Conservation (phyloP, 2,888 invertebrate genomes). For the Galerucella nymphaeae region DNA sequence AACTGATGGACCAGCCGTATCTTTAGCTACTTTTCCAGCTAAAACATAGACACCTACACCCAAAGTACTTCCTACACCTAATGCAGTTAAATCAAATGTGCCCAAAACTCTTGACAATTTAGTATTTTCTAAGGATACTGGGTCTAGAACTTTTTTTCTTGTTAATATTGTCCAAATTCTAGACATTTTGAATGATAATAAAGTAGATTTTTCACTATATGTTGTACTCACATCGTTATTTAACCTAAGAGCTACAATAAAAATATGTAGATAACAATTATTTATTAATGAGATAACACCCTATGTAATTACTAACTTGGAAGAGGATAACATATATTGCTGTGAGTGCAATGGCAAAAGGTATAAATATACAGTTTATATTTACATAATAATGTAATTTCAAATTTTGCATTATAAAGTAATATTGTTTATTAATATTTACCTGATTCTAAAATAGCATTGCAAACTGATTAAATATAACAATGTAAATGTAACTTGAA, state of each 20-base stretch:
- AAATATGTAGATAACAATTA: constrained; percentile 33
- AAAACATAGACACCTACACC: constrained; percentile 93
- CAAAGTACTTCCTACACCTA: constrained; percentile 85
- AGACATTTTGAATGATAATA: constrained; percentile 46
- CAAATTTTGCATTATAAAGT: neutral
- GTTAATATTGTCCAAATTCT: constrained; percentile 59
- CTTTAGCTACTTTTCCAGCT: constrained; percentile 84
- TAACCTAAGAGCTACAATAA: constrained; percentile 26
- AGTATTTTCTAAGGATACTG: constrained; percentile 58
- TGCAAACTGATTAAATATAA: neutral
- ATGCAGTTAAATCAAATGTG: constrained; percentile 83
- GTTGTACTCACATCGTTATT: constrained; percentile 20
- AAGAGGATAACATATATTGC: constrained; percentile 18
- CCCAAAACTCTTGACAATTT: constrained; percentile 78
- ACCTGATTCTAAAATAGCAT: neutral
- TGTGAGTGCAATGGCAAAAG: constrained; percentile 11
- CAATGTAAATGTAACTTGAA: neutral
- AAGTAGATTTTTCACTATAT: constrained; percentile 9
- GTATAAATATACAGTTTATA: neutral
- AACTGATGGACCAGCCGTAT: constrained; percentile 86
- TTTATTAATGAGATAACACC: constrained; percentile 34
- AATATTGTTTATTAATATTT: constrained; percentile 1
- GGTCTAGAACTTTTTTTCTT: constrained; percentile 59
- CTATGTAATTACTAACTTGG: constrained; percentile 28
- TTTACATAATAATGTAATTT: neutral